phyloP scores from a whole-genome alignment of 2,797 vertebrate genomes.

The Sparus aurata region DNA sequence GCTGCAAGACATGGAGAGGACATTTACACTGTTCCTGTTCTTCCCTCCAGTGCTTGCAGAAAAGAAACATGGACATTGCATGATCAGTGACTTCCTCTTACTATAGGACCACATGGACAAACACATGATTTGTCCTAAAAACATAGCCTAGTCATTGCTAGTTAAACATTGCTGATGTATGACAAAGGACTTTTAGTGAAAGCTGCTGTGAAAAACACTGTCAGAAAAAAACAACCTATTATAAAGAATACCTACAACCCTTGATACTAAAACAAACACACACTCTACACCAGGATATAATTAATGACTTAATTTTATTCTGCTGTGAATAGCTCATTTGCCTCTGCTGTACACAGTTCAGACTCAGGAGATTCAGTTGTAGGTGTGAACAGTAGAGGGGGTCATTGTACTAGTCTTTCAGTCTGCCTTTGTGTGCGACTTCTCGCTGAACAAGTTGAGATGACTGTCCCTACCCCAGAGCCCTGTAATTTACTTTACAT shows the following conservation, averaged over 20 bases:
- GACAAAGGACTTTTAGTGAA: slow-evolving; percentile 46
- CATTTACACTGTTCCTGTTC: background rate
- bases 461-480: background rate
- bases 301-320: background rate
- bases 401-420: slow-evolving; percentile 34
- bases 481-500: background rate
- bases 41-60: background rate
- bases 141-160: slow-evolving; percentile 9
- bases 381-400: slow-evolving; percentile 63
- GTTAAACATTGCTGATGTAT: slow-evolving; percentile 63
- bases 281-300: background rate
- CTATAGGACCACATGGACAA: slow-evolving; percentile 6
- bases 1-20: slow-evolving; percentile 1
- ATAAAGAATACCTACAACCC: background rate
- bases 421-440: background rate
- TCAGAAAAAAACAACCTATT: background rate
- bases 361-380: background rate
- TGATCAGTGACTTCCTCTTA: slow-evolving; percentile 37
- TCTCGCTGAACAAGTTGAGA: background rate
- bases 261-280: background rate
- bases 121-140: slow-evolving; percentile 19
- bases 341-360: background rate
- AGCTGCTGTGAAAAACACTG: background rate
- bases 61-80: slow-evolving; percentile 2
- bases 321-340: background rate